Evolutionary conservation across 1,140 invertebrate genomes (phyloP).

Genomic region (Elymnias hypermnestra): DNA sequence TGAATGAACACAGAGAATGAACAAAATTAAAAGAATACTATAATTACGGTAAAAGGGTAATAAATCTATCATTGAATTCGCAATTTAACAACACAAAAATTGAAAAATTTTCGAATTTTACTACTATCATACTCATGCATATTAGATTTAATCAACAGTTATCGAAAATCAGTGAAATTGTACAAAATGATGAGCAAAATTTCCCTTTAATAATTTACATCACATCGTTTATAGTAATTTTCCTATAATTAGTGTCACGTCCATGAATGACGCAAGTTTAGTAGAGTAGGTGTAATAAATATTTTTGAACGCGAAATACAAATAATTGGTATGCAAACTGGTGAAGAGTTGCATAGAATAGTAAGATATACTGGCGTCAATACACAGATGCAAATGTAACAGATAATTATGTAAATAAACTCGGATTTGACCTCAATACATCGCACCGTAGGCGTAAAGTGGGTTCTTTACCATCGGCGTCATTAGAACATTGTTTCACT

Average conservation of each 20-base stretch:
- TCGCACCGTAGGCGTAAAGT: slow-evolving; percentile 7
- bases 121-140: too few species aligned
- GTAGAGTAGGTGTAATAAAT: background rate
- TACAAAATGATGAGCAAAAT: too few species aligned
- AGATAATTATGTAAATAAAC: slow-evolving; percentile 26
- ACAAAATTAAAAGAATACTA: too few species aligned
- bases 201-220: background rate
- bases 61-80: too few species aligned
- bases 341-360: background rate
- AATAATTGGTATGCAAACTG: background rate
- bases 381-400: slow-evolving; percentile 4
- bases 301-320: background rate
- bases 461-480: slow-evolving; percentile 1
- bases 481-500: slow-evolving; percentile 4
- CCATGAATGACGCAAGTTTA: background rate
- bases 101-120: too few species aligned
- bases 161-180: too few species aligned
- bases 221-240: background rate
- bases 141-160: too few species aligned
- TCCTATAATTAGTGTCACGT: background rate
- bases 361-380: background rate
- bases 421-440: slow-evolving; percentile 20
- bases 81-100: too few species aligned
- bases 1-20: too few species aligned
- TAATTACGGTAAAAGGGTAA: too few species aligned